Base-by-base conservation (phyloP, 2,113 vertebrate species). In the Rhegmatorhina hoffmannsi region DNA sequence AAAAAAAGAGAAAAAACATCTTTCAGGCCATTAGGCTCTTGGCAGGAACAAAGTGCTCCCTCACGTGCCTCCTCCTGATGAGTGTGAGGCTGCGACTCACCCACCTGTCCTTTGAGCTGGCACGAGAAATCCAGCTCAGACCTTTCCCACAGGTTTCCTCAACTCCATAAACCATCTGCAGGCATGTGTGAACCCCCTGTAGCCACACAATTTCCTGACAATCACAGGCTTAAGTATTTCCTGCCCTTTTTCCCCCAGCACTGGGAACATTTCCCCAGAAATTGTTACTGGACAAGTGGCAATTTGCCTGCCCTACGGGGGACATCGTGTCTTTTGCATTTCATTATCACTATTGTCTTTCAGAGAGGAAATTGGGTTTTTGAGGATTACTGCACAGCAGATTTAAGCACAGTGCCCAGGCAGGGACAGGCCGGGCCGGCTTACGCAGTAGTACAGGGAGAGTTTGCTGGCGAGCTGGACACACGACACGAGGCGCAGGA, bases 391-490 rank as follows among this genome's bases (percentile, higher is more conserved):
- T 5, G 24, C 2, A 13, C 21, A 15, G n/a, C 26, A 26, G 33
- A 9, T 12, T 18, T n/a, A 33, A 33, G 7, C 38, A 26, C 2
- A 2, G 15, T 66, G 33, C 66, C 66, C 21, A 47, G 55, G 3
- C 3, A n/a, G 20, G 55, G 33, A 24, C 53, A 50, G 56, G n/a
- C 24, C 58, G 59, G 17, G 34, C 31, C 53, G 70, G n/a, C 98
- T 97, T 97, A 99, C 99, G 1, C 96, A 97, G 56, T 97, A 98
- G 87, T 98, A 98, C 74, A 99, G 97, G 38, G 98, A 98, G 64
- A 99, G 94, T 94, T 99, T 99, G 98, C 98, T 99, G 2, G 99
- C 99, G 36, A 99, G 97, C 93, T 99, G 99, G 29, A 99, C 46
- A 16, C 99, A 99, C 0, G 99, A 98, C 90, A 99, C 97, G 15